Evolutionary conservation across 2,888 invertebrate genomes (phyloP), one percentile per base, ranked within the genome.

Genomic region (Perizoma affinitatum): DNA sequence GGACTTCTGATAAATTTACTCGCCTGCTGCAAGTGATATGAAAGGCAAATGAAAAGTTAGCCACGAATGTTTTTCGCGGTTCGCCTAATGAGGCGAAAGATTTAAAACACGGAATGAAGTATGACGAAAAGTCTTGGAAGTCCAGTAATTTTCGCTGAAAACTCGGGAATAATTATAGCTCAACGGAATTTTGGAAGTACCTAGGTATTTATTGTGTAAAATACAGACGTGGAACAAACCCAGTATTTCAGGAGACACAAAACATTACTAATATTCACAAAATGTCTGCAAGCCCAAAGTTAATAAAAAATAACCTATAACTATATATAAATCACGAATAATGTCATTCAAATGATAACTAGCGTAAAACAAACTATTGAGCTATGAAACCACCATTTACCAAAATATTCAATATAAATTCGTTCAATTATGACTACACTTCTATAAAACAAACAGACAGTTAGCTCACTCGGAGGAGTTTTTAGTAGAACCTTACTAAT

Each of bases 1-100:
- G 7, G 65, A 61, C 69, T 69, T 66, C 81, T 79, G 79, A 79
- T 82, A 81, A 84, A 83, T 83, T 80, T 73, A 80, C 76, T 74
- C 69, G 69, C 66, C 68, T 51, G 64, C 72, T 82, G 80, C 78
- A 78, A 73, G 68, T 75, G 76, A 80, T 77, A 75, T 78, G 73
- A 78, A 76, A 72, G 63, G 68, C 71, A 69, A n/a, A 65, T 71
- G 74, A 72, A 76, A 72, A 76, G 67, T 72, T 72, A 66, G 62
- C 69, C 61, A 42, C 64, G 43, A 66, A 66, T 58, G 59, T 68
- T 67, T 70, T 66, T 61, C 59, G 49, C 56, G 48, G 54, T 61
- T 65, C 45, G 60, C 59, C 51, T 64, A 70, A 70, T 68, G 67
- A 64, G 59, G 59, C 56, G 63, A 65, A 66, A 68, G 67, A 67